Base-by-base conservation (phyloP, 2,113 vertebrate species). In the Smithornis capensis region DNA sequence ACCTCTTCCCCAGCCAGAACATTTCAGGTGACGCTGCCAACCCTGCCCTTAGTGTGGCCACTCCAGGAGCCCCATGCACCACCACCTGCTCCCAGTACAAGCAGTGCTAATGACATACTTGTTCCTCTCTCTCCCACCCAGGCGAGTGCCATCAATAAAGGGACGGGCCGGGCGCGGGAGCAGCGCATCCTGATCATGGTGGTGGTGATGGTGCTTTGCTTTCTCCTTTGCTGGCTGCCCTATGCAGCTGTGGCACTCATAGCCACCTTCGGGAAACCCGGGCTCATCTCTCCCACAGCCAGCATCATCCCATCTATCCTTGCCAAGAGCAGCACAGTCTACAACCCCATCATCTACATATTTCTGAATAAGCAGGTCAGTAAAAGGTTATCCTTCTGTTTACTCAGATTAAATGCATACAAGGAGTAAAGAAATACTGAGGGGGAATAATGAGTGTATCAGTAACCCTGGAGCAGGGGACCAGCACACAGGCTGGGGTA, bases 281-380 rank as follows among this genome's bases (percentile, higher is more conserved):
- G 97, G n/a, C 78, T 98, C 19, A 49, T 98, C 83, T 96, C 92
- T 23, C 97, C 98, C 1, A 89, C 96, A 53, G 98, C 97, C 11
- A 98, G 97, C 87, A 91, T 98, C 89, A 89, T 97, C 31, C 98
- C 98, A 6, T 98, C 98, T 14, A 59, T 98, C 65, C 97, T 98
- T 22, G 98, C 98, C 94, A 98, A 98, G 95, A 97, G 97, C 89
- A 98, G 98, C 94, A 98, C 98, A 1, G 96, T 98, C 89, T 83
- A 98, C 93, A 98, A 98, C 93, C 98, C 98, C 33, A 96, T 98
- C 53, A 98, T 98, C 84, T 98, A 98, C 56, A 75, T 98, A 35
- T 98, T 98, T 73, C 96, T 98, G 96, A 98, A 98, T 95, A 98
- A 98, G 89, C 98, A 98, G 98, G 98, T 98, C 96, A 89, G 96